These are phyloP conservation scores for Somateria mollissima DNA, from an alignment of 2,797 vertebrate species.

Conservation along the genomic window DNA sequence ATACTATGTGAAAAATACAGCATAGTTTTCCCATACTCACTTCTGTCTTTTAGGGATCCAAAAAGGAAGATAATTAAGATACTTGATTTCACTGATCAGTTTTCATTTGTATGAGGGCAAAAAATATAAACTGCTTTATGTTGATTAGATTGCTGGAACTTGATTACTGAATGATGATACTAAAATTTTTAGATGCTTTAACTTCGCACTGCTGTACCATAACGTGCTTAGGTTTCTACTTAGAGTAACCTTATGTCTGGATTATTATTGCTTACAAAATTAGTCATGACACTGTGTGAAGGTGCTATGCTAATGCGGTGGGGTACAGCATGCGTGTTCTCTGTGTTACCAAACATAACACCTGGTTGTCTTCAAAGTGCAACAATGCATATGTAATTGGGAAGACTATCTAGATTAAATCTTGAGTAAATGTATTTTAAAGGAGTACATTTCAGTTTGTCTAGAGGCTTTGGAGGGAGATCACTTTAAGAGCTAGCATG, in stretches of 20 bases:
- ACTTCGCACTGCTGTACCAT: background rate
- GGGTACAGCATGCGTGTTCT: background rate
- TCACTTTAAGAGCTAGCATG: background rate
- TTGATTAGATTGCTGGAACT: background rate
- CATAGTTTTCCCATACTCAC: constrained; percentile 54
- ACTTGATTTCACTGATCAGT: background rate
- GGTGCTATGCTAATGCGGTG: background rate
- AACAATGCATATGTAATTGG: rapidly evolving
- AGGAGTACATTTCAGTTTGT: background rate
- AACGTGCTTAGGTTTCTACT: background rate
- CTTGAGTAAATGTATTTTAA: background rate
- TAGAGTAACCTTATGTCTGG: background rate
- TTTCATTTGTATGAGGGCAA: background rate
- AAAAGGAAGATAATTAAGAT: background rate
- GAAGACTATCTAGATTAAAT: background rate
- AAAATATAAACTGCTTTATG: background rate
- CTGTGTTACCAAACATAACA: background rate
- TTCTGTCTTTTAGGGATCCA: constrained; percentile 32
- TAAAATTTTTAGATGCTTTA: background rate
- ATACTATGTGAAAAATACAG: constrained; percentile 62
- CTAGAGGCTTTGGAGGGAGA: background rate
- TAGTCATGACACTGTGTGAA: background rate
- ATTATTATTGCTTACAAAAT: background rate
- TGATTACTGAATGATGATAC: background rate
- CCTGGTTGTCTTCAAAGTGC: background rate